These are phyloP conservation scores for Elaphurus davidianus DNA, from an alignment of 2,113 vertebrate species.

Conservation along the genomic window DNA sequence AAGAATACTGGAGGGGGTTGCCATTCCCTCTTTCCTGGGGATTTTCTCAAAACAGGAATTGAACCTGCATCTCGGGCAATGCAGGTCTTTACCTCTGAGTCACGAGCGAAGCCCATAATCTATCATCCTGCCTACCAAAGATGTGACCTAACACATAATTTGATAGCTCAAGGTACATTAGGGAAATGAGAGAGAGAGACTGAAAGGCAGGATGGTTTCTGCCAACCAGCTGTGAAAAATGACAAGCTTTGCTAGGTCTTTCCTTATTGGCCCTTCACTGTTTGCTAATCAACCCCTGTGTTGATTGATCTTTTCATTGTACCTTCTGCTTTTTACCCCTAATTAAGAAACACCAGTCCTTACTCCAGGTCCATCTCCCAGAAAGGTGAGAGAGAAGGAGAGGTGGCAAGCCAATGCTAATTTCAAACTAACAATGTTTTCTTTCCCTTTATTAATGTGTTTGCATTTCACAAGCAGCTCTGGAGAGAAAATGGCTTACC, in stretches of 20 bases:
- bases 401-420: neutral
- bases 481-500: neutral
- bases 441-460: neutral
- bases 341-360: neutral
- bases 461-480: neutral
- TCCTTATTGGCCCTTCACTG: neutral
- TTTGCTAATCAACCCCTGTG: neutral
- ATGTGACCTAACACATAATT: neutral
- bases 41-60: neutral
- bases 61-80: neutral
- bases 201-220: neutral
- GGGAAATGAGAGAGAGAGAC: neutral
- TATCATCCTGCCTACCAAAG: neutral
- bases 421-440: neutral
- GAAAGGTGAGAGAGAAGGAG: neutral
- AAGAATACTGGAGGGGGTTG: neutral
- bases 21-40: neutral
- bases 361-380: neutral
- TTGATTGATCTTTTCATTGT: neutral
- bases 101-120: neutral
- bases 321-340: neutral
- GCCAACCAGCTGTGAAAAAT: neutral
- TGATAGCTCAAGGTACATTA: neutral
- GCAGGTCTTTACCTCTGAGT: neutral
- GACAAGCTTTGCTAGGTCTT: neutral